phyloP scores from a whole-genome alignment of 2,797 vertebrate genomes.

The Rhinella marina region DNA sequence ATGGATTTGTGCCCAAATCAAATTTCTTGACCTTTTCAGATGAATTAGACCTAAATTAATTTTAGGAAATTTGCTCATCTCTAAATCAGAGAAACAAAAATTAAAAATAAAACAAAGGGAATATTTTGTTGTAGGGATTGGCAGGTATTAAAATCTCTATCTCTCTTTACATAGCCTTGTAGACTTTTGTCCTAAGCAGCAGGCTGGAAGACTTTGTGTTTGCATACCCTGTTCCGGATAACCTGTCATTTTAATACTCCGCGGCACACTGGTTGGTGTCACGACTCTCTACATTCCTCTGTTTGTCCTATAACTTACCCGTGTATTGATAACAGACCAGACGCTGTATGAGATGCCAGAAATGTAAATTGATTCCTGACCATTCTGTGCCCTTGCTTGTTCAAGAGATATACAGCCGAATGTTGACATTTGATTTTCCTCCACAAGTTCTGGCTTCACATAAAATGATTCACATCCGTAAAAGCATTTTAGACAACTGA shows the following conservation, averaged over 20 bases:
- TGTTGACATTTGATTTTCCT: slow-evolving; percentile 48
- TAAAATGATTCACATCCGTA: slow-evolving; percentile 36
- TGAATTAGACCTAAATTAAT: no score
- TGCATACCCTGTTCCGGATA: background rate
- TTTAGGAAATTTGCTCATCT: no score
- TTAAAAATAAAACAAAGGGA: no score
- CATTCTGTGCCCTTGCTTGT: background rate
- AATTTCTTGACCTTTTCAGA: no score
- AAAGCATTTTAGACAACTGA: slow-evolving; percentile 43
- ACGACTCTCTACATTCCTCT: background rate
- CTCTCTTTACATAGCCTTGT: background rate
- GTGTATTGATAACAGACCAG: background rate
- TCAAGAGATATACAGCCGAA: slow-evolving; percentile 28
- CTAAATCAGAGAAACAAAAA: no score
- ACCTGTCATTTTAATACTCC: background rate
- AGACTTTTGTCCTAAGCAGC: background rate
- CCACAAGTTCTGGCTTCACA: slow-evolving; percentile 28
- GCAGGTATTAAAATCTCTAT: no score
- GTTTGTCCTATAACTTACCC: background rate
- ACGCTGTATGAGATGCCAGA: background rate
- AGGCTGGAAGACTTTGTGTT: background rate
- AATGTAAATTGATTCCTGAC: slow-evolving; percentile 23
- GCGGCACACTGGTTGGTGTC: background rate
- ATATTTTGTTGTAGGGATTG: no score
- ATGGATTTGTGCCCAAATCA: no score